Evolutionary conservation across 2,888 invertebrate genomes (phyloP), one percentile per base, ranked within the genome.

Genomic region (Linhomoeus sp.): DNA sequence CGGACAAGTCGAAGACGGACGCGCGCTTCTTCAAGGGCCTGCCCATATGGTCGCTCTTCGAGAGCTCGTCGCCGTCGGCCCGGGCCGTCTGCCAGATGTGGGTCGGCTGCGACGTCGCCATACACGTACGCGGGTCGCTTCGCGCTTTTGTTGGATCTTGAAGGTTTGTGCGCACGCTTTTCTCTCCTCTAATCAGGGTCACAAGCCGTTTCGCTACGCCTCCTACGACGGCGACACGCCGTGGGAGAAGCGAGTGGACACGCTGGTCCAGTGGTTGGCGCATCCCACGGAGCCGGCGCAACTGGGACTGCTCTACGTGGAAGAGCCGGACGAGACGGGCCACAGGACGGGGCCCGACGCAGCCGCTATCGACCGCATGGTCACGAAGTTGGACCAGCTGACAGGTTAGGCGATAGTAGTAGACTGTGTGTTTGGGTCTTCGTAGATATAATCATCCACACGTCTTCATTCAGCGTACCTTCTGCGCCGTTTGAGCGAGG

Each of bases 91-190:
- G 38, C 45, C 3, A 46, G 46, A 14, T 12, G 9, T 45, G 25
- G 42, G 25, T 45, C 5, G 43, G 14, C 39, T 44, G 36, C 23
- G n/a, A 25, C 19, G 47, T 45, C 46, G 49, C 24, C 69, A 76
- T 43, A 66, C 72, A 53, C 77, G 77, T 47, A 80, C 77, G 1
- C 69, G 71, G 3, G 72, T 77, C 68, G n/a, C n/a, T n/a, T n/a
- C n/a, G n/a, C n/a, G n/a, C 79, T 66, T 80, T 45, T 75, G 77
- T 1, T 69, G 77, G 65, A 47, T 78, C 39, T 80, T 80, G 58
- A 74, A n/a, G n/a, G n/a, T n/a, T n/a, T n/a, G n/a, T n/a, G n/a
- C n/a, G n/a, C n/a, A n/a, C n/a, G n/a, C n/a, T n/a, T n/a, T n/a
- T n/a, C n/a, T n/a, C n/a, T n/a, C n/a, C n/a, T n/a, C n/a, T n/a